phyloP scores from a whole-genome alignment of 2,797 vertebrate species.

The Myioborus miniatus region DNA sequence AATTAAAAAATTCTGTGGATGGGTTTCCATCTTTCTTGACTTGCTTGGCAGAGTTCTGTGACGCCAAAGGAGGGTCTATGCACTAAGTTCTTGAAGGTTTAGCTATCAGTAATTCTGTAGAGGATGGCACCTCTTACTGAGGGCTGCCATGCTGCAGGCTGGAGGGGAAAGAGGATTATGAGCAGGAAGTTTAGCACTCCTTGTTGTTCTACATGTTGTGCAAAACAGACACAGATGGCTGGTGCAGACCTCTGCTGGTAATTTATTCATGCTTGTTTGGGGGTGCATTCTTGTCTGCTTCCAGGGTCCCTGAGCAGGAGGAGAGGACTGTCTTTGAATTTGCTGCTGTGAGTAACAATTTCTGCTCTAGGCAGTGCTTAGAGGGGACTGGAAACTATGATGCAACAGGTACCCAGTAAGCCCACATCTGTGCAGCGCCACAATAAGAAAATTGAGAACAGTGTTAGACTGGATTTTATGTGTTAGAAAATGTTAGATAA shows the following conservation, averaged over 20 bases:
- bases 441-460: neutral
- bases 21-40: neutral
- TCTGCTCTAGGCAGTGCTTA: neutral
- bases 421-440: neutral
- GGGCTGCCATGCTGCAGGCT: rapidly evolving
- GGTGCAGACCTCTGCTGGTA: neutral
- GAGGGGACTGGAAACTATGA: neutral
- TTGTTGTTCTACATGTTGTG: neutral
- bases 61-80: neutral
- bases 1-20: neutral
- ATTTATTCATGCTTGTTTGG: neutral
- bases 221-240: neutral
- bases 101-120: neutral
- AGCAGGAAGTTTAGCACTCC: neutral
- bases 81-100: neutral
- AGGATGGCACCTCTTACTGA: neutral
- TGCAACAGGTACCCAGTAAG: neutral
- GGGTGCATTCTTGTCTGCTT: neutral
- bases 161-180: neutral
- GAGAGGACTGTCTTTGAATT: neutral
- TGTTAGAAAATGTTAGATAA: neutral
- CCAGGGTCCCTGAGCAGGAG: neutral
- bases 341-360: neutral
- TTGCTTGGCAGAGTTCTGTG: neutral
- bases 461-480: neutral